These are phyloP conservation scores for Morpho deidamia DNA, from an alignment of 2,888 invertebrate genomes.

Conservation along the genomic window DNA sequence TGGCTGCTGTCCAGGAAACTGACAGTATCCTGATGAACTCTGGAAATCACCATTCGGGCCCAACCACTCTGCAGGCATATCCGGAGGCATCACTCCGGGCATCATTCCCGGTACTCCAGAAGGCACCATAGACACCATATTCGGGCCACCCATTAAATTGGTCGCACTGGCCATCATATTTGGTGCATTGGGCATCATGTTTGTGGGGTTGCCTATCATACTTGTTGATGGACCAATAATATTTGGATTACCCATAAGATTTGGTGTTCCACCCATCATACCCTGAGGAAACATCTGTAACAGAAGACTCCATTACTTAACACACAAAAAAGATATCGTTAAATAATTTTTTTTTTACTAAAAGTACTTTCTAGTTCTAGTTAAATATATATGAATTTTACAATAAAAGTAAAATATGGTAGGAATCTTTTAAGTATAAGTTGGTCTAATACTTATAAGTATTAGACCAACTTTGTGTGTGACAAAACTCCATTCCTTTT, in stretches of 20 bases:
- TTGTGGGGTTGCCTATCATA: slow-evolving; percentile 28
- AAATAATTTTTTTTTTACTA: no score
- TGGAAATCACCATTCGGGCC: slow-evolving; percentile 43
- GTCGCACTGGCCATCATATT: slow-evolving; percentile 19
- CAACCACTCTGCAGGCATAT: slow-evolving; percentile 47
- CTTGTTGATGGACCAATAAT: slow-evolving; percentile 25
- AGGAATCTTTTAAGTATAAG: no score
- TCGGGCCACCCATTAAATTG: slow-evolving; percentile 20
- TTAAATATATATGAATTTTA: no score
- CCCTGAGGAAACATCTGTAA: slow-evolving; percentile 58
- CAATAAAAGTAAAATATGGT: no score
- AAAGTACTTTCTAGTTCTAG: no score
- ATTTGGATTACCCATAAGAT: slow-evolving; percentile 26
- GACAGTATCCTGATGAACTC: slow-evolving; percentile 49
- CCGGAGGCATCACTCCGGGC: slow-evolving; percentile 36
- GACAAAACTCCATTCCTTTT: no score
- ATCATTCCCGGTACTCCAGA: slow-evolving; percentile 32
- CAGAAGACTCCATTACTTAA: neutral
- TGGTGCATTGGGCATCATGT: slow-evolving; percentile 32
- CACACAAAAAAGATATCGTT: no score
- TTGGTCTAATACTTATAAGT: no score
- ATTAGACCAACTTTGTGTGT: no score
- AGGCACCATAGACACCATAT: slow-evolving; percentile 29
- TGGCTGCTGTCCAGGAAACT: slow-evolving; percentile 47
- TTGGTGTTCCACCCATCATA: slow-evolving; percentile 37